Evolutionary conservation across 2,888 invertebrate species (phyloP).

Genomic region (Diabrotica balteata): DNA sequence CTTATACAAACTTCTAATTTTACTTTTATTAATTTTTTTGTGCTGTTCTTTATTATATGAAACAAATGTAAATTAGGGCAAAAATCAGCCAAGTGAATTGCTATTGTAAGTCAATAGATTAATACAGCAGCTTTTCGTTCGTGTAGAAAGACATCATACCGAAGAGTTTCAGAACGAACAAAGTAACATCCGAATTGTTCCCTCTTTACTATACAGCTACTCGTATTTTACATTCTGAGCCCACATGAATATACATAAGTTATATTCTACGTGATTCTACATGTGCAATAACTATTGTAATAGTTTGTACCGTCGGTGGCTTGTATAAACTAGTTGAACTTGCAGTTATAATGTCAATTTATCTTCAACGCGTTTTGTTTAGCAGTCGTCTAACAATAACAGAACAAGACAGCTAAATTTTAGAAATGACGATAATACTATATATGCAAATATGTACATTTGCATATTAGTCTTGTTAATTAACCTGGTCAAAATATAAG

Average conservation of each 20-base stretch:
- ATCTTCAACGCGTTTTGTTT: constrained; percentile 19
- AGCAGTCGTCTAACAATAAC: constrained; percentile 11
- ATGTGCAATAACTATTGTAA: constrained; percentile 24
- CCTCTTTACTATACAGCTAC: constrained; percentile 12
- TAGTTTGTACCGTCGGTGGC: constrained; percentile 11
- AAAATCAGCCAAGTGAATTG: too few species aligned
- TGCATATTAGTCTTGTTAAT: too few species aligned
- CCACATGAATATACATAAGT: constrained; percentile 24
- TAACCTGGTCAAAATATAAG: too few species aligned
- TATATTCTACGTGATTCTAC: constrained; percentile 24
- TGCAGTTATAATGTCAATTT: constrained; percentile 21
- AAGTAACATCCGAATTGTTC: constrained; percentile 17
- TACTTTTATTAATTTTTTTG: too few species aligned
- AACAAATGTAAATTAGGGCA: too few species aligned
- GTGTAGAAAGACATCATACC: not conserved
- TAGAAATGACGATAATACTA: too few species aligned
- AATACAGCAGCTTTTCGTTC: not conserved
- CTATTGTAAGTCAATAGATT: not conserved
- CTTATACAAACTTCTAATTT: too few species aligned
- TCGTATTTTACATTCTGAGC: constrained; percentile 14
- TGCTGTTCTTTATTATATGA: too few species aligned
- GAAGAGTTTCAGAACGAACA: constrained; percentile 6
- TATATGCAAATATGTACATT: too few species aligned
- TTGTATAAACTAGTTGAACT: constrained; percentile 21
- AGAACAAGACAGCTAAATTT: not conserved